phyloP scores from a whole-genome alignment of 2,113 vertebrate species.

The Chinchilla lanigera region DNA sequence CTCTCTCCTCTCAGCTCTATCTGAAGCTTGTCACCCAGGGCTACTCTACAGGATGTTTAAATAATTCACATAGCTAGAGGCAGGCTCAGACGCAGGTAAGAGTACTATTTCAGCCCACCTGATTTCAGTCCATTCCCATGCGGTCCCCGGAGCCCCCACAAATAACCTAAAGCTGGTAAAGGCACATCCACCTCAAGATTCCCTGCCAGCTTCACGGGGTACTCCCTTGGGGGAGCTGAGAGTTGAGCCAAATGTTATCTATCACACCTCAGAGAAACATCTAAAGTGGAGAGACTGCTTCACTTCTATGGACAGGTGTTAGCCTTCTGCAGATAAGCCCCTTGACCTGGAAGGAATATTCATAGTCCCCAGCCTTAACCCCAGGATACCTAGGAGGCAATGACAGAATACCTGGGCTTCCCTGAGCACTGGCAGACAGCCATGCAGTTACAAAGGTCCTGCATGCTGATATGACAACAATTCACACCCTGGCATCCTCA shows the following conservation, averaged over 20 bases:
- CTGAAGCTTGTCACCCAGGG: neutral
- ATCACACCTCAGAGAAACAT: neutral
- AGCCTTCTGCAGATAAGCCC: neutral
- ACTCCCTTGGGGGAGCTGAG: neutral
- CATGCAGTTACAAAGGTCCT: accelerated
- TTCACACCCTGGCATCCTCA: neutral
- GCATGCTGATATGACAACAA: neutral
- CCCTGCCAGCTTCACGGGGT: neutral
- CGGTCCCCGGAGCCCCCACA: neutral
- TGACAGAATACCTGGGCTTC: accelerated
- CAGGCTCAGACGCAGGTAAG: neutral
- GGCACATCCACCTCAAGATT: no score
- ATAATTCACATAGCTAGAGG: slow-evolving; percentile 33
- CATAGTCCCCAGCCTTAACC: neutral
- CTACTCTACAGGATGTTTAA: neutral
- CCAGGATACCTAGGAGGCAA: neutral
- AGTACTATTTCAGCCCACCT: neutral
- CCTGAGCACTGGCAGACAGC: neutral
- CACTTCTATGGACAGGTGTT: neutral
- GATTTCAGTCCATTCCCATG: neutral
- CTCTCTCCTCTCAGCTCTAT: neutral
- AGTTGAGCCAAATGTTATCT: neutral
- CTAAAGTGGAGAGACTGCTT: neutral
- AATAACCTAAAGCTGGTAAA: neutral
- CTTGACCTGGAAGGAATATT: neutral